Conservation (phyloP, 2,888 invertebrate genomes). For the Apomyelois bistriatella region DNA sequence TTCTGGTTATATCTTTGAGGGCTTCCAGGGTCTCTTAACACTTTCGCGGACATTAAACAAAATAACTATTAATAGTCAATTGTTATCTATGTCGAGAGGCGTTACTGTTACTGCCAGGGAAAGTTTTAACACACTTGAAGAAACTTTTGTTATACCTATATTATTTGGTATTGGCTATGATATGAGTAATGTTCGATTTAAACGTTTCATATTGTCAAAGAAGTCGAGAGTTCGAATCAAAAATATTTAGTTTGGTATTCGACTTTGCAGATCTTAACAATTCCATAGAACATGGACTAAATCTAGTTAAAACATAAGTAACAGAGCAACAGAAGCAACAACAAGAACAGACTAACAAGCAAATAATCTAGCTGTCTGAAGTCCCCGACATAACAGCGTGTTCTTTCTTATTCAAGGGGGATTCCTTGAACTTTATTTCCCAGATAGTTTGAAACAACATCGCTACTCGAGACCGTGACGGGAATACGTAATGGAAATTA, state of each 20-base stretch:
- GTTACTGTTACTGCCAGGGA: too few relatives aligned
- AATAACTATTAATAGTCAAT: too few relatives aligned
- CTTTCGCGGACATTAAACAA: too few relatives aligned
- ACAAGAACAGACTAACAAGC: neutral
- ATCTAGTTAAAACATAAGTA: neutral
- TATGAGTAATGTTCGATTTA: too few relatives aligned
- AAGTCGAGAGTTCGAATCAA: too few relatives aligned
- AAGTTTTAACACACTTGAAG: too few relatives aligned
- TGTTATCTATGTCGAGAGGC: too few relatives aligned
- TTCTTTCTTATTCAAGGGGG: conserved; percentile 12
- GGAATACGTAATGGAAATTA: conserved; percentile 2
- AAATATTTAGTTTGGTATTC: neutral
- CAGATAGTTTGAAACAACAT: conserved; percentile 12
- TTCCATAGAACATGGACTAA: neutral
- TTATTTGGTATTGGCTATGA: too few relatives aligned
- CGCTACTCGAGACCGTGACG: neutral
- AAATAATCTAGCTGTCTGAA: conserved; percentile 1
- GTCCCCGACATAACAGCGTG: neutral
- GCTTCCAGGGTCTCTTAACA: too few relatives aligned
- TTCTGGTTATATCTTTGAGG: too few relatives aligned
- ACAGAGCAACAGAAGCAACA: neutral
- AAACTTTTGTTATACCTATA: too few relatives aligned
- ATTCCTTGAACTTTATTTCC: neutral
- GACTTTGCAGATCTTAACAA: neutral
- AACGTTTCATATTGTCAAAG: too few relatives aligned